Evolutionary conservation across 2,113 vertebrate genomes (phyloP).

Genomic region (Cynocephalus volans): DNA sequence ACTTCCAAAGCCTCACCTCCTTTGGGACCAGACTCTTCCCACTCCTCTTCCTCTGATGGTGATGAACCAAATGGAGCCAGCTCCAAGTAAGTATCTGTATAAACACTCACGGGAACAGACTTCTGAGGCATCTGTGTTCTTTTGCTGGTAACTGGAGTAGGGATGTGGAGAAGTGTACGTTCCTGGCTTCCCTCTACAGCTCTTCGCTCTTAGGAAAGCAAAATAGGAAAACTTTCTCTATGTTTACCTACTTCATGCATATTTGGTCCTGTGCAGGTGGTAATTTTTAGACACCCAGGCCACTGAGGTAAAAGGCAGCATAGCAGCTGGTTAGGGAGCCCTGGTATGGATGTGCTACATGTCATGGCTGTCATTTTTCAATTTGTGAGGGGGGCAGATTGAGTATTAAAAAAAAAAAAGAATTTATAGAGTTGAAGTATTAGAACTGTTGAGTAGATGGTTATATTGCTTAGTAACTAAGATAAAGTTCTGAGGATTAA

Average conservation of each 20-base stretch:
- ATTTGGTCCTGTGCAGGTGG: neutral
- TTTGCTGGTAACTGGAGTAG: neutral
- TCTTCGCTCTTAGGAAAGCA: conserved; percentile 34
- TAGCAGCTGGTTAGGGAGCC: conserved; percentile 26
- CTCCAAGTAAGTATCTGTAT: conserved; percentile 91
- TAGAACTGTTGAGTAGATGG: conserved; percentile 24
- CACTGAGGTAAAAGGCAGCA: conserved; percentile 19
- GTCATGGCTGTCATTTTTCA: conserved; percentile 37
- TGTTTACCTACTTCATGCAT: conserved; percentile 31
- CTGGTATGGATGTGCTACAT: neutral
- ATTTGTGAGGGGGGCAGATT: neutral
- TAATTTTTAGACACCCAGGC: conserved; percentile 21
- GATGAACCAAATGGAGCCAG: conserved; percentile 93
- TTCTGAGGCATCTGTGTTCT: conserved; percentile 37
- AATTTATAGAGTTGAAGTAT: conserved; percentile 53
- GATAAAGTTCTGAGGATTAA: conserved; percentile 21
- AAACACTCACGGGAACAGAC: neutral
- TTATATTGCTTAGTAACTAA: conserved; percentile 61
- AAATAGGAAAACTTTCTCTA: conserved; percentile 30
- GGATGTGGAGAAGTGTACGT: neutral
- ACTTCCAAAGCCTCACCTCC: conserved; percentile 87
- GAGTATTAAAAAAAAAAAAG: conserved; percentile 20
- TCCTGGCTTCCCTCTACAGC: neutral
- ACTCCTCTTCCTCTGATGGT: conserved; percentile 94
- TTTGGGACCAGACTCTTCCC: conserved; percentile 92